A percentile compares a stretch with the other conserved stretches of the same genome.
These are phyloP conservation scores for Philereme transversata DNA, from an alignment of 2,888 invertebrate genomes.

Conservation along the genomic window DNA sequence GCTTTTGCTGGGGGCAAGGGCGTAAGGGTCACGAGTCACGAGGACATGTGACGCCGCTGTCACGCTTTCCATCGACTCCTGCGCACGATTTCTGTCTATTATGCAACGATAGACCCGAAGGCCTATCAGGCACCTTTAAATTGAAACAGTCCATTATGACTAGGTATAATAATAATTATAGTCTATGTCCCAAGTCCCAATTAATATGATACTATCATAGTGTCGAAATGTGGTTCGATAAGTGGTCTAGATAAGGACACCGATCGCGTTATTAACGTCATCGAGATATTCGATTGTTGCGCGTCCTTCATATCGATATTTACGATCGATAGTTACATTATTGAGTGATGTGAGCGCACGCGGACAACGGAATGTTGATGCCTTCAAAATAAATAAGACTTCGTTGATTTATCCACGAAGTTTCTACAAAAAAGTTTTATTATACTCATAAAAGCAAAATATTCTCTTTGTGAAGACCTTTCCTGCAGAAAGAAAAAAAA, in stretches of 20 bases:
- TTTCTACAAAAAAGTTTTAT: constrained; percentile 13
- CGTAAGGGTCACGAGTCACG: constrained; percentile 72
- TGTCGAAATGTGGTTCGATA: constrained; percentile 70
- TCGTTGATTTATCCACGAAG: constrained; percentile 15
- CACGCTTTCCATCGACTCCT: constrained; percentile 61
- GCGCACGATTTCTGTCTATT: constrained; percentile 60
- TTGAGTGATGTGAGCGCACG: constrained; percentile 31
- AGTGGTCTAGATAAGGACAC: constrained; percentile 64
- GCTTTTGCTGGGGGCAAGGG: constrained; percentile 54
- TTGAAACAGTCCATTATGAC: constrained; percentile 44
- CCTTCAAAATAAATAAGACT: constrained; percentile 9
- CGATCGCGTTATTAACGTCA: constrained; percentile 52
- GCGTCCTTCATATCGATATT: constrained; percentile 46
- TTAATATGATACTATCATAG: constrained; percentile 61
- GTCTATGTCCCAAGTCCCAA: constrained; percentile 63
- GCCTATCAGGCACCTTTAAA: constrained; percentile 45
- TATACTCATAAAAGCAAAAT: constrained; percentile 13
- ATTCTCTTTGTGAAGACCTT: constrained; percentile 13
- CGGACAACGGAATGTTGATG: constrained; percentile 25
- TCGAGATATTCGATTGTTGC: constrained; percentile 38
- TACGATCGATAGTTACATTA: constrained; percentile 41
- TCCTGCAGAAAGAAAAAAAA: constrained; percentile 22
- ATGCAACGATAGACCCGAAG: constrained; percentile 54
- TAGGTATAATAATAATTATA: constrained; percentile 68
- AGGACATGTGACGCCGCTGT: constrained; percentile 61